These are phyloP conservation scores for Abrostola triplasia DNA, from an alignment of 2,888 invertebrate genomes.

Conservation along the genomic window DNA sequence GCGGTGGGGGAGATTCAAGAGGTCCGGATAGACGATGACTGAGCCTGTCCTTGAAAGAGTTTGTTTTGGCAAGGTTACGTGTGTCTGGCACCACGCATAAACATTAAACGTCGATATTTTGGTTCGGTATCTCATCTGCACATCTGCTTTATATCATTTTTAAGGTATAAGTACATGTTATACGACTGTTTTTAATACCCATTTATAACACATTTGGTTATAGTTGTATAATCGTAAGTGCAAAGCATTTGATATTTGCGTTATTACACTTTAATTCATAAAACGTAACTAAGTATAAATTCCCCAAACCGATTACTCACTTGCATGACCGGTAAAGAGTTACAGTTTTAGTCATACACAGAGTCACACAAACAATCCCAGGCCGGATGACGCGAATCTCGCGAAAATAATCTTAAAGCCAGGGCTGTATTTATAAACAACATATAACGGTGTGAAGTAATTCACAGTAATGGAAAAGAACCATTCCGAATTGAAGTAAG, in stretches of 20 bases:
- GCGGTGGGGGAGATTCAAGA: slow-evolving; percentile 64
- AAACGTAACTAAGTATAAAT: slow-evolving; percentile 29
- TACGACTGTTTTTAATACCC: not conserved
- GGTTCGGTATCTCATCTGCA: not conserved
- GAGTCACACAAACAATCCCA: slow-evolving; percentile 78
- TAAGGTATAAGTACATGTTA: not conserved
- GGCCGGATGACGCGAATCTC: slow-evolving; percentile 79
- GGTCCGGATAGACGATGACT: slow-evolving; percentile 66
- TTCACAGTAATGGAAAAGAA: slow-evolving; percentile 62
- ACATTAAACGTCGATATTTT: not conserved
- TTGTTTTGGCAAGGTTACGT: slow-evolving; percentile 73
- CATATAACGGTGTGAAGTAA: slow-evolving; percentile 69
- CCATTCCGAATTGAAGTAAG: slow-evolving; percentile 52
- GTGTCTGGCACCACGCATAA: slow-evolving; percentile 36
- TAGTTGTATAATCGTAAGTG: not conserved
- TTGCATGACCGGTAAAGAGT: slow-evolving; percentile 64
- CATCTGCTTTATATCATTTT: slow-evolving; percentile 3
- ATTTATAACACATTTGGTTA: too few relatives aligned
- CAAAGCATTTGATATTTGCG: not conserved
- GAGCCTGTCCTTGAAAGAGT: slow-evolving; percentile 73
- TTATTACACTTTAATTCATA: slow-evolving; percentile 6
- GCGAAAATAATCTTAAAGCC: slow-evolving; percentile 77
- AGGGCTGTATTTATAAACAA: slow-evolving; percentile 77
- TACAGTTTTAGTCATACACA: slow-evolving; percentile 80
- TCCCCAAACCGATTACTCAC: slow-evolving; percentile 72